Percentiles rank a stretch among this genome's conserved stretches.
phyloP scores from a whole-genome alignment of 2,113 vertebrate species.

The Odocoileus virginianus region DNA sequence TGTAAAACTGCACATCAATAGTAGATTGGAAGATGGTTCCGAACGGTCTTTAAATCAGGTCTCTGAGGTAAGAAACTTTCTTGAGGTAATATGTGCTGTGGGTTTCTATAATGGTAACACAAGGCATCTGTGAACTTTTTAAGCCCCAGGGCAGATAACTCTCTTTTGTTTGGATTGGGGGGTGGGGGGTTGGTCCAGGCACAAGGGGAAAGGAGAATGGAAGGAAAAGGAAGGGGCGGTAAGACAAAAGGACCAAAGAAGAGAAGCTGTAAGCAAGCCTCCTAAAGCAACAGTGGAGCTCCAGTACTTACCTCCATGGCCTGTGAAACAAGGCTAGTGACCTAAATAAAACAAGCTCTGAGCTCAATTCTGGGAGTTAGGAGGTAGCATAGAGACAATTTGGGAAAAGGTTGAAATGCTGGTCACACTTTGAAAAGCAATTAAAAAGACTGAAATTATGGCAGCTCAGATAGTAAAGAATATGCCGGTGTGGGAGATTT shows the following conservation, averaged over 20 bases:
- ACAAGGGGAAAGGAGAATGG: not conserved
- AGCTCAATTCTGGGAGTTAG: not conserved
- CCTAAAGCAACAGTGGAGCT: not conserved
- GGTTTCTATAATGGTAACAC: not conserved
- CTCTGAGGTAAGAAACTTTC: not conserved
- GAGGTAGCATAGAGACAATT: not conserved
- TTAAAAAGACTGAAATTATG: not conserved
- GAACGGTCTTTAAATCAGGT: not conserved
- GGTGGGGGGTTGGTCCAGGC: not conserved
- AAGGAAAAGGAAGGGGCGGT: not conserved
- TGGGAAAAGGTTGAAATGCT: not conserved
- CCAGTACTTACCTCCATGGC: not conserved
- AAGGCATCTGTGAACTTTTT: not conserved
- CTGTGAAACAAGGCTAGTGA: not conserved
- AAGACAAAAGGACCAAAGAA: not conserved
- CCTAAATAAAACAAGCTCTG: not conserved
- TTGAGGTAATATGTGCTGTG: not conserved
- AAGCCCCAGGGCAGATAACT: not conserved
- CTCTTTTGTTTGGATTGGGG: not conserved
- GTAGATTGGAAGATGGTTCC: not conserved
- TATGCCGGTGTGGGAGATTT: not conserved
- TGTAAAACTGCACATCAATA: not conserved
- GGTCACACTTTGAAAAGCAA: not conserved
- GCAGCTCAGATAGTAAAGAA: not conserved
- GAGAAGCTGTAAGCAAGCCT: not conserved